Percentiles rank a stretch among this genome's conserved stretches.
phyloP scores from a whole-genome alignment of 2,113 vertebrate genomes.

The Spheniscus mendiculus region DNA sequence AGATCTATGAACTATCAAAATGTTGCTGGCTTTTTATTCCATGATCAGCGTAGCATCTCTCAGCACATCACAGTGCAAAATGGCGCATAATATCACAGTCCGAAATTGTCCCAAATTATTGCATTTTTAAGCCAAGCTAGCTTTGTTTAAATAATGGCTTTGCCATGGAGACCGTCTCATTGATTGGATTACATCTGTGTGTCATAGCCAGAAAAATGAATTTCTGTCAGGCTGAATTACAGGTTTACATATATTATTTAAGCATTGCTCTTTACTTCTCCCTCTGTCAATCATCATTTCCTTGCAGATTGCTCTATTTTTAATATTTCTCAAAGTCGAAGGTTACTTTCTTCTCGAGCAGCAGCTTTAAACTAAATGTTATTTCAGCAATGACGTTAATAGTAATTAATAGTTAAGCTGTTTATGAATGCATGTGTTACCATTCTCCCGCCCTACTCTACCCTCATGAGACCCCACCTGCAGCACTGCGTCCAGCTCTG shows the following conservation, averaged over 20 bases:
- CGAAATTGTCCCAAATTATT: slow-evolving; percentile 58
- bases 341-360: slow-evolving; percentile 9
- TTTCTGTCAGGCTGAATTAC: slow-evolving; percentile 60
- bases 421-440: not conserved
- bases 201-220: slow-evolving; percentile 54
- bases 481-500: not conserved
- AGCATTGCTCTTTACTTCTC: slow-evolving; percentile 39
- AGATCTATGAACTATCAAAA: slow-evolving; percentile 38
- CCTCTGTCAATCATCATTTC: slow-evolving; percentile 49
- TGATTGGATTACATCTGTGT: slow-evolving; percentile 55
- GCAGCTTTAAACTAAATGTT: slow-evolving; percentile 40
- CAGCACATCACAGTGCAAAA: slow-evolving; percentile 50
- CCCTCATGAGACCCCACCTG: not conserved
- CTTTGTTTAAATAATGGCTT: slow-evolving; percentile 63
- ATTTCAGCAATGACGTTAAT: not conserved
- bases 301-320: slow-evolving; percentile 20
- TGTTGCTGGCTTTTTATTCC: slow-evolving; percentile 21
- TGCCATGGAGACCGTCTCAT: slow-evolving; percentile 19
- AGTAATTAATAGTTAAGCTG: slow-evolving; percentile 44
- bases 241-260: slow-evolving; percentile 64
- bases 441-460: accelerated
- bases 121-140: slow-evolving; percentile 38
- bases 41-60: slow-evolving; percentile 56
- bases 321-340: not conserved
- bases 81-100: slow-evolving; percentile 35